Evolutionary conservation across 2,888 invertebrate species (phyloP).

Genomic region (Thereva nobilitata): DNA sequence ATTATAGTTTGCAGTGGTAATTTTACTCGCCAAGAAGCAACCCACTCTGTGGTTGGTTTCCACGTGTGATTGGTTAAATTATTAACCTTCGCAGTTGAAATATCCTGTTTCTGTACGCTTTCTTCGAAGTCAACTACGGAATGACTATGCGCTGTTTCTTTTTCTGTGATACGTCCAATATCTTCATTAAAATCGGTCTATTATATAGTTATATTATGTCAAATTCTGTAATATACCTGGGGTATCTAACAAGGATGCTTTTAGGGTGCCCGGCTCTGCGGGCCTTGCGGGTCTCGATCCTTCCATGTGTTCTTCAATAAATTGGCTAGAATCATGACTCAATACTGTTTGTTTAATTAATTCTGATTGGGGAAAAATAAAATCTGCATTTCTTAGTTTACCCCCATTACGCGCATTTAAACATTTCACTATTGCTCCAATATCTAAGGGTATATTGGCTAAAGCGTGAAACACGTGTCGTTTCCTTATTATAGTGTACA

Average conservation of each 20-base stretch:
- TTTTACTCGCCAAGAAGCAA: slow-evolving; percentile 93
- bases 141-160: slow-evolving; percentile 84
- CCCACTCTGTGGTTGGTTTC: slow-evolving; percentile 97
- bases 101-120: not conserved
- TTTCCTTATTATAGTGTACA: slow-evolving; percentile 98
- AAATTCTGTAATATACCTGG: slow-evolving; percentile 64
- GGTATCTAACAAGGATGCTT: slow-evolving; percentile 87
- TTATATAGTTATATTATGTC: not conserved
- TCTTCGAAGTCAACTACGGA: slow-evolving; percentile 41
- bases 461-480: slow-evolving; percentile 96
- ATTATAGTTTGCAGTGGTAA: slow-evolving; percentile 98
- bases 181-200: slow-evolving; percentile 57
- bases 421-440: slow-evolving; percentile 72
- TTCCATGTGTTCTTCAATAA: slow-evolving; percentile 74
- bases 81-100: not conserved
- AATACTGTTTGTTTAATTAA: slow-evolving; percentile 45
- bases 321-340: slow-evolving; percentile 52
- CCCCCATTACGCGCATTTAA: slow-evolving; percentile 60
- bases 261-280: slow-evolving; percentile 89
- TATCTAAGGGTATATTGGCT: slow-evolving; percentile 96
- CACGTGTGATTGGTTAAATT: slow-evolving; percentile 59
- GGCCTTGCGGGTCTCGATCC: slow-evolving; percentile 82
- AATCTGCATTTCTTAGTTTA: slow-evolving; percentile 54
- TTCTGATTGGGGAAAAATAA: slow-evolving; percentile 44
- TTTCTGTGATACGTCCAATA: slow-evolving; percentile 92